Percentiles rank a stretch among this genome's conserved stretches.
Evolutionary conservation across 1,140 invertebrate genomes (phyloP).

Genomic region (Drosophila lowei): DNA sequence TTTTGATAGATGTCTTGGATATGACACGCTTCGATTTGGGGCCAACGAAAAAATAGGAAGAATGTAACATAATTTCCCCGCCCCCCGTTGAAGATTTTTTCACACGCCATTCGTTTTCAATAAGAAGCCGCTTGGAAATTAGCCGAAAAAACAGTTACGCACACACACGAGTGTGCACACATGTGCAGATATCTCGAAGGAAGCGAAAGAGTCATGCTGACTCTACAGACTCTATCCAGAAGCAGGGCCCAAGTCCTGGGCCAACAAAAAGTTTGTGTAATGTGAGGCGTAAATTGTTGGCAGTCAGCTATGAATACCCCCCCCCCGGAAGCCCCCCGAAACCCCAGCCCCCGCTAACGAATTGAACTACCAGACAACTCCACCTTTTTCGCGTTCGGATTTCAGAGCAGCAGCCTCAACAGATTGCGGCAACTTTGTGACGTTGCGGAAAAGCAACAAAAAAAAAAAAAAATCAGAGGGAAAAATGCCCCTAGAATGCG

Average conservation of each 20-base stretch:
- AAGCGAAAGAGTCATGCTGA: constrained; percentile 65
- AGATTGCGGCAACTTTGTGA: constrained; percentile 62
- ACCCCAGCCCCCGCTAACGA: constrained; percentile 55
- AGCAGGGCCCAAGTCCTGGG: neutral
- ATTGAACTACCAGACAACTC: constrained; percentile 75
- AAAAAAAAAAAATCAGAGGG: constrained; percentile 4
- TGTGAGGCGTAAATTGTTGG: constrained; percentile 65
- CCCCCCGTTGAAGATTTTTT: constrained; percentile 38
- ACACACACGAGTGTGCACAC: constrained; percentile 25
- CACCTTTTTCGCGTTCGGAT: constrained; percentile 71
- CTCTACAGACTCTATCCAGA: constrained; percentile 30
- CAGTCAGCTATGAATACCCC: constrained; percentile 53
- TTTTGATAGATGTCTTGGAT: constrained; percentile 34
- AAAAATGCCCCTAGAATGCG: constrained; percentile 21
- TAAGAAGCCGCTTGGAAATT: constrained; percentile 66
- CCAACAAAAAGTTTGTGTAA: constrained; percentile 68
- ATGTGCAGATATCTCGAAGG: constrained; percentile 17
- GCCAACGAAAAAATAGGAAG: constrained; percentile 15
- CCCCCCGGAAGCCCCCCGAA: neutral
- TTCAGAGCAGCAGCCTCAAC: constrained; percentile 57
- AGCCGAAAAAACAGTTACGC: constrained; percentile 28
- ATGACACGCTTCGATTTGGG: constrained; percentile 41
- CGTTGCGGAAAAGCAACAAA: constrained; percentile 48
- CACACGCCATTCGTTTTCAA: constrained; percentile 79
- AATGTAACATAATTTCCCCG: constrained; percentile 3